phyloP scores from a whole-genome alignment of 1,140 invertebrate species.

The Ceratina calcarata region DNA sequence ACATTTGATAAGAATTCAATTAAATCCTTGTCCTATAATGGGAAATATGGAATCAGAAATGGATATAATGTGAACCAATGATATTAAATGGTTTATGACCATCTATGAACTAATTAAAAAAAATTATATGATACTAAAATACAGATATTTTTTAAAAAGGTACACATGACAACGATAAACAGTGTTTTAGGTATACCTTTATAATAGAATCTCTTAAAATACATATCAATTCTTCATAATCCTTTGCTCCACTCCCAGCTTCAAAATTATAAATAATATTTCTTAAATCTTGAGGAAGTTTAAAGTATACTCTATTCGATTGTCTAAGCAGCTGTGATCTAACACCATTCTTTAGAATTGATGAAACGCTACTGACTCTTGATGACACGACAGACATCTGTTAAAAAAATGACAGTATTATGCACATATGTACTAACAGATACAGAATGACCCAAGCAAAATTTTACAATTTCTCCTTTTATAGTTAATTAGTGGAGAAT shows the following conservation, averaged over 20 bases:
- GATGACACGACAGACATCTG: slow-evolving; percentile 78
- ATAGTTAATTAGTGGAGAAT: too few species aligned
- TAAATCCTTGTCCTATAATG: slow-evolving; percentile 81
- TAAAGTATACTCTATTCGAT: slow-evolving; percentile 70
- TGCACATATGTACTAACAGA: too few species aligned
- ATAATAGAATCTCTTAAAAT: slow-evolving; percentile 73
- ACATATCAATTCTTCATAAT: slow-evolving; percentile 76
- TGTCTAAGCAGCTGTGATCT: slow-evolving; percentile 62
- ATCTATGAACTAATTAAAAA: neutral
- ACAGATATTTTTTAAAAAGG: neutral
- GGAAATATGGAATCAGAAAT: slow-evolving; percentile 51
- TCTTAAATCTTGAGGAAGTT: slow-evolving; percentile 73
- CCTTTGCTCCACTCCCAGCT: slow-evolving; percentile 60
- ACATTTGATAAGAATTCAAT: slow-evolving; percentile 80
- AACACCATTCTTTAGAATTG: slow-evolving; percentile 72
- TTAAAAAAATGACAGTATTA: slow-evolving; percentile 4
- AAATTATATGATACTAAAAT: neutral
- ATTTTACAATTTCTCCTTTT: too few species aligned
- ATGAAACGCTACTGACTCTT: slow-evolving; percentile 72
- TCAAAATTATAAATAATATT: slow-evolving; percentile 70
- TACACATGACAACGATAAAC: neutral
- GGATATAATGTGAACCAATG: neutral
- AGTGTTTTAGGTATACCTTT: slow-evolving; percentile 63
- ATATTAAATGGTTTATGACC: neutral
- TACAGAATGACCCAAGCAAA: too few species aligned